These are phyloP conservation scores for Branchellion lobata DNA, from an alignment of 2,888 invertebrate genomes.

Conservation along the genomic window DNA sequence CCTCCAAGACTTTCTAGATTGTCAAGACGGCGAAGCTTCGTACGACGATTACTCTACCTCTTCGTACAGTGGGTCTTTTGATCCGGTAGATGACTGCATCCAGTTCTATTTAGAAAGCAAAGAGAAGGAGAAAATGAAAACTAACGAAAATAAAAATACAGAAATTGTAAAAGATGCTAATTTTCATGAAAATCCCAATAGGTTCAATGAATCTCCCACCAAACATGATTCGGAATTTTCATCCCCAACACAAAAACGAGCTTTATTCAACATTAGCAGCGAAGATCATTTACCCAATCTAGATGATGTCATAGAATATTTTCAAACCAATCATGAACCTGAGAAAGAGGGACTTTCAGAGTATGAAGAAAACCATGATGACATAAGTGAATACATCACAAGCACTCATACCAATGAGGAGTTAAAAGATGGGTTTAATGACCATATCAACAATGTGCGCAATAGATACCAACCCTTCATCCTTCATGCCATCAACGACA, in stretches of 20 bases:
- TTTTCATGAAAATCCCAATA: background rate
- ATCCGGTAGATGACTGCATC: background rate
- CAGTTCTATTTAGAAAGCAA: background rate
- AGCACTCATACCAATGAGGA: no score
- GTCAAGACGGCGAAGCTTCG: background rate
- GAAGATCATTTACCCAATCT: no score
- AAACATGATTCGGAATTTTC: background rate
- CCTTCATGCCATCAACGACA: no score
- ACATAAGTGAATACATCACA: no score
- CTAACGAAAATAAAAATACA: background rate
- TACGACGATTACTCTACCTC: background rate
- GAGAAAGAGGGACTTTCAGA: no score
- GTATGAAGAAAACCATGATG: no score
- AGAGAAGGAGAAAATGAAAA: slow-evolving; percentile 1
- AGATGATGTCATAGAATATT: background rate
- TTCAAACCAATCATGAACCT: no score
- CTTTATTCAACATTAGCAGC: background rate
- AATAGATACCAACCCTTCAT: no score
- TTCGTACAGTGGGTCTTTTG: background rate
- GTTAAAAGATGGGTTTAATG: no score
- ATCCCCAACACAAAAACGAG: background rate
- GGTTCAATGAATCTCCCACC: background rate
- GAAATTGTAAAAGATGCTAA: background rate
- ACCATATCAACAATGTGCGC: no score
- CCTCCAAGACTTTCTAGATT: background rate